Evolutionary conservation across 1,140 invertebrate genomes (phyloP), one percentile per base, ranked within the genome.

Genomic region (Chironomus tepperi): DNA sequence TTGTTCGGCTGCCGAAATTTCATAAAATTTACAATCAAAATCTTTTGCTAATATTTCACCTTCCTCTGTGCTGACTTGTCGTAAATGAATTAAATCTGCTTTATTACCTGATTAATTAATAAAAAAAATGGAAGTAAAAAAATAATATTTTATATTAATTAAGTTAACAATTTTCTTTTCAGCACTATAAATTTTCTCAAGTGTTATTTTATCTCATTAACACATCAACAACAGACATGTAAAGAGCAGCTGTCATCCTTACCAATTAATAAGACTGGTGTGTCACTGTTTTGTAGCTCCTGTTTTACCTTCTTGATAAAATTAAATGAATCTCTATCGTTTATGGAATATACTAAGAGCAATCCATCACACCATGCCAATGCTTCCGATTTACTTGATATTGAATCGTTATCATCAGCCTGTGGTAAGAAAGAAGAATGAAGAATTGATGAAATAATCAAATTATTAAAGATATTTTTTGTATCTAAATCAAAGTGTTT

Each of bases 261-360:
- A 70, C 65, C 65, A 19, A 70, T 70, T 3, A 96, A 84, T 6
- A 90, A 88, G 7, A 94, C 86, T 2, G 93, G 92, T 76, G 88
- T 89, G 76, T 90, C 88, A 8, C 87, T 86, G 18, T 70, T 70
- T 78, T 90, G 89, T 78, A 81, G 91, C 83, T 78, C 89, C 82
- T 83, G 91, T 85, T 84, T 93, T 86, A 91, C 88, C 75, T 90
- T 86, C 64, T 91, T 88, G 70, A 94, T 88, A 78, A 91, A 95
- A 80, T 93, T 92, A 82, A 97, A 96, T 18, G 93, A 95, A 72
- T 87, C 84, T 65, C 93, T 85, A 81, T 97, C 94, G 0, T 92
- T 96, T 77, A 97, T 96, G 34, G 94, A 94, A 82, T 97, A 97
- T 5, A 97, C 93, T 16, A 97, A 85, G 21, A 95, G 86, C 67